These are phyloP conservation scores for Allobates femoralis DNA, from an alignment of 2,797 vertebrate species.

Conservation along the genomic window DNA sequence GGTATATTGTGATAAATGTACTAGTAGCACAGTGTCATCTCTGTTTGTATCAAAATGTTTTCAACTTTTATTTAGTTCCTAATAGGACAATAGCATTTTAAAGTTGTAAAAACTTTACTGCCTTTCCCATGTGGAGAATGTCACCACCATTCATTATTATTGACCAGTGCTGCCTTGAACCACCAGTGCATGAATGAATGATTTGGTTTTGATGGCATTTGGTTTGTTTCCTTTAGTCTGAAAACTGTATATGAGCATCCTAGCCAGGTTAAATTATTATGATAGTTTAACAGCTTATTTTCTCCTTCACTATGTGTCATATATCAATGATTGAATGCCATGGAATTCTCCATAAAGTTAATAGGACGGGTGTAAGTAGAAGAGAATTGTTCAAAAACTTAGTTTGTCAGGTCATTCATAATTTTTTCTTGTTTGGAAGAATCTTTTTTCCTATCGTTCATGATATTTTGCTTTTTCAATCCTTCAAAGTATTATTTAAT, in stretches of 20 bases:
- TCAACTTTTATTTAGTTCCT: background rate
- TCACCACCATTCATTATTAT: conserved; percentile 46
- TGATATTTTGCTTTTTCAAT: background rate
- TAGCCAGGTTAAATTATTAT: conserved; percentile 27
- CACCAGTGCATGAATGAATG: conserved; percentile 16
- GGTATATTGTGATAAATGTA: background rate
- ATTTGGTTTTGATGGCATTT: conserved; percentile 31
- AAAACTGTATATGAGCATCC: conserved; percentile 18
- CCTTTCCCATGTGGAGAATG: background rate
- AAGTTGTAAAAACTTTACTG: conserved; percentile 2
- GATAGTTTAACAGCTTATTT: conserved; percentile 30
- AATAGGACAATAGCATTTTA: too few species aligned
- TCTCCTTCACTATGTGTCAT: conserved; percentile 39
- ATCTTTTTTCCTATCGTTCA: background rate
- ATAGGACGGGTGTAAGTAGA: conserved; percentile 26
- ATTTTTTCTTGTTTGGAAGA: background rate
- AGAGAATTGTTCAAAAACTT: conserved; percentile 7
- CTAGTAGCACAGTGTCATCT: background rate
- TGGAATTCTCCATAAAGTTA: conserved; percentile 20
- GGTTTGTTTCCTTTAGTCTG: conserved; percentile 19
- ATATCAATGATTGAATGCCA: conserved; percentile 7
- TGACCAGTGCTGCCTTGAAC: conserved; percentile 22
- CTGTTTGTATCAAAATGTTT: background rate
- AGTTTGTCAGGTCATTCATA: background rate
- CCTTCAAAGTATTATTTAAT: background rate